Conservation (phyloP, 1,140 invertebrate species). For the Trichonephila clavata region DNA sequence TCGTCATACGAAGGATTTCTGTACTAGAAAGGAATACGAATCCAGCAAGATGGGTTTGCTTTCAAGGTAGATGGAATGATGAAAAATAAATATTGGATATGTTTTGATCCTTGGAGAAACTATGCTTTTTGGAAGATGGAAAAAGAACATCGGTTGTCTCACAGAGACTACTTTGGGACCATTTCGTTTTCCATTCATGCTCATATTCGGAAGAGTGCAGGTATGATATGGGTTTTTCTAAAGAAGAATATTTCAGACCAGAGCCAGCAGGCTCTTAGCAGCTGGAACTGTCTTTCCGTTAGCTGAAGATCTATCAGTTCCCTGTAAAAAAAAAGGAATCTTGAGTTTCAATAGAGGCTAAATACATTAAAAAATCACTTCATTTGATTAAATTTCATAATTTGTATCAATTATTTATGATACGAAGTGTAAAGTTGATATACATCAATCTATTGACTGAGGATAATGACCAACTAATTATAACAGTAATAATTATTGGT, state of each 20-base stretch:
- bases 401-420: too few relatives aligned
- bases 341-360: background rate
- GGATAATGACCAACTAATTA: too few relatives aligned
- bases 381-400: too few relatives aligned
- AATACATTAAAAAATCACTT: too few relatives aligned
- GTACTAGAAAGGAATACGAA: too few relatives aligned
- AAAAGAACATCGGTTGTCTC: background rate
- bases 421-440: too few relatives aligned
- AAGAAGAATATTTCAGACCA: slow-evolving; percentile 27
- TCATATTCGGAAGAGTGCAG: background rate
- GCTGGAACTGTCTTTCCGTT: slow-evolving; percentile 63
- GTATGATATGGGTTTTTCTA: background rate
- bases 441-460: too few relatives aligned
- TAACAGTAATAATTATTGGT: too few relatives aligned
- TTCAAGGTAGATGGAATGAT: background rate
- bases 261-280: slow-evolving; percentile 56
- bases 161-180: slow-evolving; percentile 36
- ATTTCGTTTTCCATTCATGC: background rate
- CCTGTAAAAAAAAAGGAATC: slow-evolving; percentile 34
- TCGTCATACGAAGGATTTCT: too few relatives aligned
- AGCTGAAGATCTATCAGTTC: slow-evolving; percentile 10
- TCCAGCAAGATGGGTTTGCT: background rate
- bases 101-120: slow-evolving; percentile 5
- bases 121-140: background rate
- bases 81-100: slow-evolving; percentile 45